Evolutionary conservation across 1,140 invertebrate genomes (phyloP).

Genomic region (Drosophila prosaltans): DNA sequence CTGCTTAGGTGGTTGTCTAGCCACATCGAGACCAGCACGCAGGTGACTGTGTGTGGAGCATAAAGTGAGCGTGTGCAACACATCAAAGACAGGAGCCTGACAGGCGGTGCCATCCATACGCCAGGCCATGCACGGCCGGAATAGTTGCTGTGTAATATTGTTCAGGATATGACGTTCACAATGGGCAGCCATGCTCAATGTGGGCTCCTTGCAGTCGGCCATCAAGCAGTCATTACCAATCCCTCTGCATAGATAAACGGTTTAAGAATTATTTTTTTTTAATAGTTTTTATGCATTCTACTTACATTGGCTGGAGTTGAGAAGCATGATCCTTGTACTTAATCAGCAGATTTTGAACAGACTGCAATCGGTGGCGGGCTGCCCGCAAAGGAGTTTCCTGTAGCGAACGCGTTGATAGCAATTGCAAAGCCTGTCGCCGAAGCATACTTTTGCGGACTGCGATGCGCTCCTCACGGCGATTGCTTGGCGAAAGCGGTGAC

Average conservation of each 20-base stretch:
- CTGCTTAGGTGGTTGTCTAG: slow-evolving; percentile 31
- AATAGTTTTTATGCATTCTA: not conserved
- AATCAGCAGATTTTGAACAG: slow-evolving; percentile 65
- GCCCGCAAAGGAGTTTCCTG: slow-evolving; percentile 63
- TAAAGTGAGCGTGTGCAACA: slow-evolving; percentile 91
- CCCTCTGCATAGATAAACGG: slow-evolving; percentile 28
- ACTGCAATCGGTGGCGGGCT: slow-evolving; percentile 63
- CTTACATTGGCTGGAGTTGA: slow-evolving; percentile 70
- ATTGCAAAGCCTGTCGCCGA: slow-evolving; percentile 73
- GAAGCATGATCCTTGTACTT: slow-evolving; percentile 68
- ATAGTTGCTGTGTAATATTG: slow-evolving; percentile 93
- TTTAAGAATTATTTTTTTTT: not conserved
- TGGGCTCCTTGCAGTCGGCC: slow-evolving; percentile 69
- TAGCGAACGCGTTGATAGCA: slow-evolving; percentile 61
- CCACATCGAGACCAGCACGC: slow-evolving; percentile 45
- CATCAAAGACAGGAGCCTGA: slow-evolving; percentile 93
- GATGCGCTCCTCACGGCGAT: slow-evolving; percentile 73
- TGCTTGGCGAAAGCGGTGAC: slow-evolving; percentile 24
- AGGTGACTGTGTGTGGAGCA: slow-evolving; percentile 88
- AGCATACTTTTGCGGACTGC: slow-evolving; percentile 61
- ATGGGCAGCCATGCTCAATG: slow-evolving; percentile 90
- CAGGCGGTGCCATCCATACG: slow-evolving; percentile 94
- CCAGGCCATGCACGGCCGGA: slow-evolving; percentile 94
- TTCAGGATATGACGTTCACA: slow-evolving; percentile 94
- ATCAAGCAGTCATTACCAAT: slow-evolving; percentile 65